phyloP scores from a whole-genome alignment of 2,113 vertebrate species.

The Cynoglossus semilaevis region DNA sequence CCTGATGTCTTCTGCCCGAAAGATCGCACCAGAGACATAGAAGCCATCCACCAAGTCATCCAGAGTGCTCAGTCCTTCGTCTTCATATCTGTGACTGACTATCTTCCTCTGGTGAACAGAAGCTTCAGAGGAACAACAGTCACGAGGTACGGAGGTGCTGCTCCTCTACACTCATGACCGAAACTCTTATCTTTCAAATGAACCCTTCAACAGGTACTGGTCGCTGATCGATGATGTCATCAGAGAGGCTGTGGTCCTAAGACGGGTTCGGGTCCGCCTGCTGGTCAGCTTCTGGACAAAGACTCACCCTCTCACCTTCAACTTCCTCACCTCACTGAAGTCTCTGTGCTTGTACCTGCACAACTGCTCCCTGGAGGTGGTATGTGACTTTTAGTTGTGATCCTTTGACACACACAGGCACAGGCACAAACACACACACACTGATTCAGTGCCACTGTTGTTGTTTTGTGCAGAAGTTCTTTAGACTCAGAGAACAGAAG shows the following conservation, averaged over 20 bases:
- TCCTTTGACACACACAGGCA: too few relatives aligned
- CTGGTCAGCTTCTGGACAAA: conserved; percentile 69
- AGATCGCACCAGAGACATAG: conserved; percentile 66
- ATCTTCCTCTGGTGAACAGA: conserved; percentile 66
- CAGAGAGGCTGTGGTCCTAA: conserved; percentile 66
- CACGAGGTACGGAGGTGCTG: conserved; percentile 49
- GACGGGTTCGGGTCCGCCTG: conserved; percentile 61
- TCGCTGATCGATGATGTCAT: conserved; percentile 66
- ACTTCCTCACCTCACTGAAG: conserved; percentile 66
- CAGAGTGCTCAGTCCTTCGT: conserved; percentile 62
- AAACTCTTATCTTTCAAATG: not conserved
- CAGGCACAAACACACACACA: too few relatives aligned
- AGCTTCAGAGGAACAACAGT: conserved; percentile 50
- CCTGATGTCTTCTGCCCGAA: conserved; percentile 66
- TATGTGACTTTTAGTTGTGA: conserved; percentile 17
- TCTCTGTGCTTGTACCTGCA: conserved; percentile 61
- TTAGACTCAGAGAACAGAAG: conserved; percentile 53
- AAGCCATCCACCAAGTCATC: conserved; percentile 68
- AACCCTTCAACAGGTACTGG: conserved; percentile 56
- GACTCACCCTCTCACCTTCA: conserved; percentile 71
- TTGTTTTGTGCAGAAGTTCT: conserved; percentile 52
- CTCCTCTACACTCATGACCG: not conserved
- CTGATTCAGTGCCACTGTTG: too few relatives aligned
- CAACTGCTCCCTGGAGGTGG: conserved; percentile 71
- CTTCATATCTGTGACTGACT: conserved; percentile 72